A percentile compares a stretch with the other conserved stretches of the same genome.
These are phyloP conservation scores for Potamarius usumacintae DNA, from an alignment of 2,113 vertebrate species.

Conservation along the genomic window DNA sequence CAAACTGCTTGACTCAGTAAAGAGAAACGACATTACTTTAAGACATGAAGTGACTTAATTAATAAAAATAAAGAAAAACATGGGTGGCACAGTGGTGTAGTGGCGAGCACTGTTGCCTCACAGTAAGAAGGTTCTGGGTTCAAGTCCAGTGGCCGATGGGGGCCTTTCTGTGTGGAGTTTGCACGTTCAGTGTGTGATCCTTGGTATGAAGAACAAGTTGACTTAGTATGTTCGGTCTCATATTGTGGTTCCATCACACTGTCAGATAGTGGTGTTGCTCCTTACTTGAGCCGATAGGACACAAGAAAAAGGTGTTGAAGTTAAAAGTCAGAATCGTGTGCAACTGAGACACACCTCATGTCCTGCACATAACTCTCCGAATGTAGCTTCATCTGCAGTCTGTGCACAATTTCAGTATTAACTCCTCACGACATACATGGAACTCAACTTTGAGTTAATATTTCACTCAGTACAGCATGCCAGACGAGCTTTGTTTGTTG, in stretches of 20 bases:
- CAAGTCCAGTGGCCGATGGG: too few relatives aligned
- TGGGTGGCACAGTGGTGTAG: too few relatives aligned
- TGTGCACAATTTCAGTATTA: not conserved
- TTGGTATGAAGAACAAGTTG: too few relatives aligned
- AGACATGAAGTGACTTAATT: too few relatives aligned
- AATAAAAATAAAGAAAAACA: too few relatives aligned
- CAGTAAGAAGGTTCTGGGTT: too few relatives aligned
- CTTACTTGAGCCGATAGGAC: not conserved
- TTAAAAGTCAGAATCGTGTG: not conserved
- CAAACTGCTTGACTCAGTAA: too few relatives aligned
- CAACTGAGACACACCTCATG: not conserved
- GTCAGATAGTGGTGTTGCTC: not conserved
- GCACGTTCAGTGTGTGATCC: too few relatives aligned
- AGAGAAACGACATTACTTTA: too few relatives aligned
- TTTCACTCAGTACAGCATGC: not conserved
- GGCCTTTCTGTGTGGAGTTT: too few relatives aligned
- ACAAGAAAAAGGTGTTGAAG: not conserved
- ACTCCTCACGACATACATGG: not conserved
- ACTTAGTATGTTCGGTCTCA: too few relatives aligned
- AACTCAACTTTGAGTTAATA: not conserved
- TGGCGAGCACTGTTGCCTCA: too few relatives aligned
- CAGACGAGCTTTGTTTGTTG: conserved; percentile 4
- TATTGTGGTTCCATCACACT: not conserved
- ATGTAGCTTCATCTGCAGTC: not conserved
- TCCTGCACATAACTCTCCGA: not conserved